phyloP scores from a whole-genome alignment of 2,797 vertebrate genomes.

The Myotis planiceps region DNA sequence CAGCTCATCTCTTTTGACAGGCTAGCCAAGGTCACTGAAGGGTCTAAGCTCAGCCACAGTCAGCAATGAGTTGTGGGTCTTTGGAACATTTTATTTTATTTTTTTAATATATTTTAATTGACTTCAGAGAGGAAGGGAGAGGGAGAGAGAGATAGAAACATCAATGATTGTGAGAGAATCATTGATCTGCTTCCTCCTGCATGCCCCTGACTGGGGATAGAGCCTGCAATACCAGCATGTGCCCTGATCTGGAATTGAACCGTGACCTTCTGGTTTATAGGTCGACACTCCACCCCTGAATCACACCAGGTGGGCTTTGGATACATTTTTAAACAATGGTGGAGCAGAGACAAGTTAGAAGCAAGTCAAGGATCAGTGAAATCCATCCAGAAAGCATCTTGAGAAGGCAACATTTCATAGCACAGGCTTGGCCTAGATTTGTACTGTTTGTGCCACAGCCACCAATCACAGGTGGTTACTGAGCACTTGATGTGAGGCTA shows the following conservation, averaged over 20 bases:
- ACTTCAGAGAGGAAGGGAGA: too few relatives aligned
- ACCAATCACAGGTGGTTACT: background rate
- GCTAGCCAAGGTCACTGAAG: background rate
- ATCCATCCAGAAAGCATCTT: background rate
- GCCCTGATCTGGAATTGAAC: too few relatives aligned
- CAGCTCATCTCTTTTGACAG: background rate
- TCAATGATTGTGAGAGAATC: too few relatives aligned
- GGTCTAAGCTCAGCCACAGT: fast-evolving
- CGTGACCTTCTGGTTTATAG: too few relatives aligned
- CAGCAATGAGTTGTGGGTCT: background rate
- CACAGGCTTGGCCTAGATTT: background rate
- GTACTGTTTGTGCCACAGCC: fast-evolving
- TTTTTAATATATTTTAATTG: too few relatives aligned
- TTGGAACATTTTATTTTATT: background rate
- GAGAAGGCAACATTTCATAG: background rate
- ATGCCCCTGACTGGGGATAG: too few relatives aligned
- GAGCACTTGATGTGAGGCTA: background rate
- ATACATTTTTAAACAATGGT: background rate
- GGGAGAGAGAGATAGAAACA: too few relatives aligned
- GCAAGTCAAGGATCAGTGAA: background rate
- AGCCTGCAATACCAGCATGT: too few relatives aligned
- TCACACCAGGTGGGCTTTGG: background rate
- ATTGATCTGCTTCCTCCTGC: too few relatives aligned
- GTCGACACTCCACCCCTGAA: too few relatives aligned
- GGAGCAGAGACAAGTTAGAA: background rate